Evolutionary conservation across 2,113 vertebrate genomes (phyloP).

Genomic region (Chloropsis hardwickii): DNA sequence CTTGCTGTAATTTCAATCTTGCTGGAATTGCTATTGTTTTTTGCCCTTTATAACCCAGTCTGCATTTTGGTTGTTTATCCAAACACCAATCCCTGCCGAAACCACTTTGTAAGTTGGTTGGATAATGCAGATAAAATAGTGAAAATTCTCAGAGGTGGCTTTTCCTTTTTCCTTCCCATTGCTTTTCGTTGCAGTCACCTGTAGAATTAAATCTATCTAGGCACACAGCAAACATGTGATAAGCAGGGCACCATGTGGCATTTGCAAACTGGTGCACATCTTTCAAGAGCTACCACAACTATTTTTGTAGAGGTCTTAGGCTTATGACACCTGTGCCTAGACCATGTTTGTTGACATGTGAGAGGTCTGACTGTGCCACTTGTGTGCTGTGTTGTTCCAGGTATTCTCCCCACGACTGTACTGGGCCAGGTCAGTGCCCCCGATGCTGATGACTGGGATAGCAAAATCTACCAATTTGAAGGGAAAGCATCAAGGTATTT

Average conservation of each 20-base stretch:
- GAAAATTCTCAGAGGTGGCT: background rate
- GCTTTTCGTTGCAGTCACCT: background rate
- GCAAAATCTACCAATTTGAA: constrained; percentile 84
- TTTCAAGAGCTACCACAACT: background rate
- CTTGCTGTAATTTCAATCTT: background rate
- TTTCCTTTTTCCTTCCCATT: background rate
- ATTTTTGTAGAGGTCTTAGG: background rate
- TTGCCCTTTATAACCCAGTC: background rate
- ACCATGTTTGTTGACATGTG: background rate
- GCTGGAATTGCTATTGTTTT: background rate
- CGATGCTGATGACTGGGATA: constrained; percentile 87
- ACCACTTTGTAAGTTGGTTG: background rate
- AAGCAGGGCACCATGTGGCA: background rate
- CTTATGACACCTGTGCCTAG: background rate
- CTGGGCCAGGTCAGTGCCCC: constrained; percentile 83
- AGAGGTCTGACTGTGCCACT: background rate
- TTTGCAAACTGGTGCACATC: background rate
- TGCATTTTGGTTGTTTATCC: background rate
- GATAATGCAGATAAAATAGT: background rate
- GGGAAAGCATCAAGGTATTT: constrained; percentile 81
- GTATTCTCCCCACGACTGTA: constrained; percentile 74
- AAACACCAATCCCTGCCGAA: background rate
- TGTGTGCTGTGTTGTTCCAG: constrained; percentile 54
- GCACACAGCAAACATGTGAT: background rate
- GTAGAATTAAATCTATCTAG: background rate